Evolutionary conservation across 2,113 vertebrate species (phyloP), one percentile per base, ranked within the genome.

Genomic region (Gila orcuttii): DNA sequence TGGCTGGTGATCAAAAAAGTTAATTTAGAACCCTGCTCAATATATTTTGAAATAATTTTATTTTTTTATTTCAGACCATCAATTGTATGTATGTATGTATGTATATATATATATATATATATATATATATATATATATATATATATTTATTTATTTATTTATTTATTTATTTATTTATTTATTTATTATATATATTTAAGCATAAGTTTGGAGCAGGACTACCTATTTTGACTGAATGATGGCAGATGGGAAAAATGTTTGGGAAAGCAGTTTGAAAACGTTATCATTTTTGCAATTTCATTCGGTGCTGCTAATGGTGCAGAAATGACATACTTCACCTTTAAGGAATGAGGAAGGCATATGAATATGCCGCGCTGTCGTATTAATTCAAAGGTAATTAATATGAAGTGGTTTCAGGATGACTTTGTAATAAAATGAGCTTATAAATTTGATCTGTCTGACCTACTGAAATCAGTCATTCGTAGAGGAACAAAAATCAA

Each of bases 271-370:
- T 82, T 68, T 33, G 79, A 50, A 69, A 69, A 69, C 36, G 21
- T 82, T 47, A 77, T 68, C 36, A 52, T 82, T 82, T 68, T 55
- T 33, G 47, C 45, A 31, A 23, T 77, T 77, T 55, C 75, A 31
- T 52, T 77, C 77, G 9, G 7, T 42, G 47, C 23, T 3, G 33
- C 52, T 73, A 74, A 83, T 83, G 47, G 45, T 3, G 12, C 64
- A 33, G 45, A 73, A 57, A 83, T 74, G 28, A 73, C 81, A 73
- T 28, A 59, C 52, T 83, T 83, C 50, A 74, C 68, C 82, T 74
- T 74, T 74, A 83, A 39, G 47, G 47, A 39, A 71, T 19, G 50
- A 55, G 31, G 7, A 57, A 83, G 66, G 50, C 50, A 2, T 83
- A 42, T 73, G 33, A 71, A 59, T 83, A 31, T 25, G 31, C 21